A percentile compares a stretch with the other conserved stretches of the same genome.
These are phyloP conservation scores for Phanerotoma sp. DNA, from an alignment of 2,888 invertebrate genomes.

Conservation along the genomic window DNA sequence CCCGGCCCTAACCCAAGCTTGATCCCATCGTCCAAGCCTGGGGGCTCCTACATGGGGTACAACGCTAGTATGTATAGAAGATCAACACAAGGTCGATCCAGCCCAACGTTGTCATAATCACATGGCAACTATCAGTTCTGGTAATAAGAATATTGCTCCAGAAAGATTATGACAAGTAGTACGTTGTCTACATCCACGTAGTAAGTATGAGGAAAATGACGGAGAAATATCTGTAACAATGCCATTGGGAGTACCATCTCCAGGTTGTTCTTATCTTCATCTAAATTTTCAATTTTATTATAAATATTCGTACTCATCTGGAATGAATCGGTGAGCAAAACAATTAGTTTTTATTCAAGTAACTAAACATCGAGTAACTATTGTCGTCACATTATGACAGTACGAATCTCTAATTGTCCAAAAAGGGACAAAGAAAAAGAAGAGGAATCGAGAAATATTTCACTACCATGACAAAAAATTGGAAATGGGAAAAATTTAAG, in stretches of 20 bases:
- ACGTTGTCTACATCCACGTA: constrained; percentile 59
- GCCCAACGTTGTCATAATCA: constrained; percentile 73
- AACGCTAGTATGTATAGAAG: constrained; percentile 66
- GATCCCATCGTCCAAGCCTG: no score
- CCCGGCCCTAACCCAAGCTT: no score
- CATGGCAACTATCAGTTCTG: constrained; percentile 53
- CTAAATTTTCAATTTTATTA: constrained; percentile 75
- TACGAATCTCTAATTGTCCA: constrained; percentile 81
- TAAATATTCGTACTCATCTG: constrained; percentile 75
- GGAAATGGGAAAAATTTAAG: no score
- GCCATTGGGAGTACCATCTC: constrained; percentile 63
- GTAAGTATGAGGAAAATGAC: constrained; percentile 62
- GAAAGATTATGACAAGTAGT: constrained; percentile 63
- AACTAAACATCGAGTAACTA: constrained; percentile 60
- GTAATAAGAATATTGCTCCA: constrained; percentile 41
- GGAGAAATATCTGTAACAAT: constrained; percentile 65
- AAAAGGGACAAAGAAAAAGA: no score
- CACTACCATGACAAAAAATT: no score
- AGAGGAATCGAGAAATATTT: no score
- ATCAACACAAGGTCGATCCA: constrained; percentile 67
- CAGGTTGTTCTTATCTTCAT: constrained; percentile 62
- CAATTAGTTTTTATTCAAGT: constrained; percentile 73
- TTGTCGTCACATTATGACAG: constrained; percentile 68
- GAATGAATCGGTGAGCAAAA: constrained; percentile 74
- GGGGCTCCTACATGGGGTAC: no score